Evolutionary conservation across 2,113 vertebrate genomes (phyloP).

Genomic region (Corydoras sp.): DNA sequence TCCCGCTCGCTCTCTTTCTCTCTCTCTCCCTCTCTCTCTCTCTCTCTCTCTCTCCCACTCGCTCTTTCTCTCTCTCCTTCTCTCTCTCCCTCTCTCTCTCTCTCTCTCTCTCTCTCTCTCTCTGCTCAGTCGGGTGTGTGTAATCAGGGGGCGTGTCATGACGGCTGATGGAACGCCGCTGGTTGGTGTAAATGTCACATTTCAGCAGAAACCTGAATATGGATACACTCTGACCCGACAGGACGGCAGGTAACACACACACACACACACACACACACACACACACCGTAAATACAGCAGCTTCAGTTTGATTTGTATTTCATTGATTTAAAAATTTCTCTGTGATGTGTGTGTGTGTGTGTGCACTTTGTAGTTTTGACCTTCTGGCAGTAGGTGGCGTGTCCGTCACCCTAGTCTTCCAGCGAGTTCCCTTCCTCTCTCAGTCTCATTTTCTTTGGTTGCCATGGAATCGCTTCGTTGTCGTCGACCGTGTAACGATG

Average conservation of each 20-base stretch:
- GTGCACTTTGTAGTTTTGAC: slow-evolving; percentile 78
- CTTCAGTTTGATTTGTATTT: no score
- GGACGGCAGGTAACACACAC: slow-evolving; percentile 80
- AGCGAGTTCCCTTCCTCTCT: slow-evolving; percentile 87
- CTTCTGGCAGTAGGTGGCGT: slow-evolving; percentile 88
- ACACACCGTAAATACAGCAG: no score
- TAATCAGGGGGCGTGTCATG: slow-evolving; percentile 84
- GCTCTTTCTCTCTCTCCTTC: no score
- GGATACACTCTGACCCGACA: slow-evolving; percentile 93
- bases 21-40: no score
- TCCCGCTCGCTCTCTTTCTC: no score
- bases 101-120: no score
- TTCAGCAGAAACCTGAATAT: slow-evolving; percentile 86
- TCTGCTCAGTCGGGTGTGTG: slow-evolving; percentile 76
- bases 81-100: no score
- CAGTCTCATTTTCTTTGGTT: slow-evolving; percentile 90
- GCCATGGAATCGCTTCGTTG: slow-evolving; percentile 92
- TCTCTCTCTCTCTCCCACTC: no score
- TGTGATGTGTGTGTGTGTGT: slow-evolving; percentile 11
- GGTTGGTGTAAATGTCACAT: slow-evolving; percentile 95
- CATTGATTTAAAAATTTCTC: no score
- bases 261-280: slow-evolving; percentile 19
- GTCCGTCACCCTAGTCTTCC: slow-evolving; percentile 87
- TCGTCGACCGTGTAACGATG: slow-evolving; percentile 89
- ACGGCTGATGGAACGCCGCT: slow-evolving; percentile 85